These are phyloP conservation scores for Anthophora plumipes DNA, from an alignment of 2,888 invertebrate species.

Conservation along the genomic window DNA sequence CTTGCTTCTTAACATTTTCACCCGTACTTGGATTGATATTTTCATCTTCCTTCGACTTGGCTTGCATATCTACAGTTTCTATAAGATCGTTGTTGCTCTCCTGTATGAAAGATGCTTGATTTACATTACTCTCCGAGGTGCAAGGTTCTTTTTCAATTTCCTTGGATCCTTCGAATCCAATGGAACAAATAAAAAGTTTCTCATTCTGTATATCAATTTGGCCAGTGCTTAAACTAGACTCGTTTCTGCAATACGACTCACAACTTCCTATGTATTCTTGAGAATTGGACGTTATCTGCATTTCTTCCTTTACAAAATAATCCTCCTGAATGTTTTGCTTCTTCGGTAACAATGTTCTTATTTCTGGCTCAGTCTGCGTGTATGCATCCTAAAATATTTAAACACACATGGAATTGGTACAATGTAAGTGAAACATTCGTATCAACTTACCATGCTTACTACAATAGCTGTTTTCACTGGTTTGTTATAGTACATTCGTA, in stretches of 20 bases:
- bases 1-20: slow-evolving; percentile 43
- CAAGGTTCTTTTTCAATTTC: slow-evolving; percentile 61
- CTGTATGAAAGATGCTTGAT: slow-evolving; percentile 38
- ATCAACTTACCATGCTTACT: slow-evolving; percentile 65
- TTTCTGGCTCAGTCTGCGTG: slow-evolving; percentile 80
- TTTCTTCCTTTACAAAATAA: slow-evolving; percentile 81
- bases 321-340: slow-evolving; percentile 69
- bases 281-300: slow-evolving; percentile 68
- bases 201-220: slow-evolving; percentile 68
- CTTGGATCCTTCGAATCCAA: slow-evolving; percentile 69
- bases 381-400: slow-evolving; percentile 76
- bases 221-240: slow-evolving; percentile 46
- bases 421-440: slow-evolving; percentile 5
- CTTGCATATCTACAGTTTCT: slow-evolving; percentile 43
- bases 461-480: slow-evolving; percentile 75
- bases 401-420: slow-evolving; percentile 1
- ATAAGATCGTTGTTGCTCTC: slow-evolving; percentile 37
- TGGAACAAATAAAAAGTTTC: slow-evolving; percentile 74
- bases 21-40: slow-evolving; percentile 36
- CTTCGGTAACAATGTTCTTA: slow-evolving; percentile 75
- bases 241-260: slow-evolving; percentile 73
- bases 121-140: slow-evolving; percentile 41
- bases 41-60: slow-evolving; percentile 50
- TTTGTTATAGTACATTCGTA: slow-evolving; percentile 81
- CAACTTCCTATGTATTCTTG: slow-evolving; percentile 66